phyloP scores from a whole-genome alignment of 2,797 vertebrate species.

The Mareca strepera region DNA sequence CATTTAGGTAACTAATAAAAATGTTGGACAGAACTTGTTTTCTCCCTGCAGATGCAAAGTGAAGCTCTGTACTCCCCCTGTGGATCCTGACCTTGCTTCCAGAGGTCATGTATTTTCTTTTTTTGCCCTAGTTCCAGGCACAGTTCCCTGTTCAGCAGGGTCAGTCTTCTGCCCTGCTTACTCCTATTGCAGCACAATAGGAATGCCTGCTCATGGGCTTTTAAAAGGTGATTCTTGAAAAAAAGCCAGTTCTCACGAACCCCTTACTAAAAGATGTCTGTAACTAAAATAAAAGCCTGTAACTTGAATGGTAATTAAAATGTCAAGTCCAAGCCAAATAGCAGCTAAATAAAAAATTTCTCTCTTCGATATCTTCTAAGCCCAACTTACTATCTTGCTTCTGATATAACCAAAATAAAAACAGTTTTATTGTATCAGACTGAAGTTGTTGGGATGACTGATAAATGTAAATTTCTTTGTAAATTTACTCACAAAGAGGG shows the following conservation, averaged over 20 bases:
- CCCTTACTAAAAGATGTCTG: neutral
- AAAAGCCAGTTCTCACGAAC: neutral
- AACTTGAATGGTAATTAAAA: neutral
- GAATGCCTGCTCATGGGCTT: too few relatives aligned
- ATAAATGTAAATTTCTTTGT: neutral
- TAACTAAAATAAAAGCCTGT: neutral
- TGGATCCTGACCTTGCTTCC: too few relatives aligned
- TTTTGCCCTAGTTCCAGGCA: too few relatives aligned
- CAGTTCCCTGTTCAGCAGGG: too few relatives aligned
- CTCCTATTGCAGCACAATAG: too few relatives aligned
- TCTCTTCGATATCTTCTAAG: neutral
- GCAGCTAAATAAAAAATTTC: neutral
- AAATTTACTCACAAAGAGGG: neutral
- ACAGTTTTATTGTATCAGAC: neutral
- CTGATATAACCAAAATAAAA: neutral
- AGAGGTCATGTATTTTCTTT: too few relatives aligned
- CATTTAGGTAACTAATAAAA: too few relatives aligned
- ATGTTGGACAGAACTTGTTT: neutral
- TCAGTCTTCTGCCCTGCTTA: too few relatives aligned
- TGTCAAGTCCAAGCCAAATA: neutral
- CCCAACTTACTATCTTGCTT: neutral
- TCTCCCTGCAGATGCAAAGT: neutral
- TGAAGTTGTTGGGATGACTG: neutral
- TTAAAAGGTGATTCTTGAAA: neutral
- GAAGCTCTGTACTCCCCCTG: neutral